Evolutionary conservation across 2,888 invertebrate species (phyloP), one percentile per base, ranked within the genome.

Genomic region (Stenodera caucasica): DNA sequence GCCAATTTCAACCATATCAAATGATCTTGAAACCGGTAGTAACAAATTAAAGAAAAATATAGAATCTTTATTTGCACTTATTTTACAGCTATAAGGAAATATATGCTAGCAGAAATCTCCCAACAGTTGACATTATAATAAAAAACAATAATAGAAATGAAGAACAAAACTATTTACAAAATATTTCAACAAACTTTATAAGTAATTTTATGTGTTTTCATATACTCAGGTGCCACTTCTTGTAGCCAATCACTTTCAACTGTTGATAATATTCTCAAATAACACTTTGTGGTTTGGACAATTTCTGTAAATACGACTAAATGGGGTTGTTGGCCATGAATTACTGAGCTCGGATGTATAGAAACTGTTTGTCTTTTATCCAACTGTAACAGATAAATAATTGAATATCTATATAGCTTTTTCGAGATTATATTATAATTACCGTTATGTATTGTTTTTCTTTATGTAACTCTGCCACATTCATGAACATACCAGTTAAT

Each of bases 281-380:
- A 96, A 66, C 89, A 86, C 69, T 91, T 90, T 59, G 85, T 86
- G 0, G 96, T 96, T 73, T 91, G 88, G n/a, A 96, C 87, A 50
- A 97, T 85, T 82, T 97, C 96, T 0, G 91, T 89, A 81, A 90
- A 97, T 54, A 94, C 75, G 0, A 97, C 85, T 62, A 89, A 86
- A 18, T 86, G 86, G 6, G 93, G 89, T 59, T 90, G 88, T 60
- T 86, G 83, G 50, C 87, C 85, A 60, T 91, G 88, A 52, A 96
- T 81, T 29, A 87, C 86, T 52, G 92, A 91, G 35, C 91, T 90
- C 0, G 96, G 96, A 82, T 96, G 96, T 70, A 96, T 89, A 62
- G 85, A 81, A 9, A 94, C 93, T 45, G 85, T 85, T 82, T 89
- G 86, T 67, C 87, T 82, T 57, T 84, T 84, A 52, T 83, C 82